Base-by-base conservation (phyloP, 2,113 vertebrate species). In the Microtus ochrogaster region DNA sequence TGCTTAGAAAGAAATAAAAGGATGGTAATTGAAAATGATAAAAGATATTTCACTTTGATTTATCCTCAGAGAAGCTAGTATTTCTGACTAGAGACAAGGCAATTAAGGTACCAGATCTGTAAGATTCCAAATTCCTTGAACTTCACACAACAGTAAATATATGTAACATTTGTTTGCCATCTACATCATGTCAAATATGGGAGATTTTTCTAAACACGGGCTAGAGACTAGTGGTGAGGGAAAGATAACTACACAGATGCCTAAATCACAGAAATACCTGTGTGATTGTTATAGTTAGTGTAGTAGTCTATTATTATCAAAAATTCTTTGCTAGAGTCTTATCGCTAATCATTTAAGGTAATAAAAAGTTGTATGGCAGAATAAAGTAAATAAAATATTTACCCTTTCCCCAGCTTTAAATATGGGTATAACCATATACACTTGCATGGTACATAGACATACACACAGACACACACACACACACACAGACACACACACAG, bases 11-110 rank as follows among this genome's bases (percentile, higher is more conserved):
- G 73, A 24, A 93, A 17, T 82, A 90, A 87, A 65, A 4, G 14
- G 5, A 47, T 14, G 21, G 8, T 77, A 44, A 86, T 0, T 81
- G 36, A 39, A 91, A 89, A 70, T 21, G n/a, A 63, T 26, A 76
- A 89, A 92, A 72, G 5, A 92, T 33, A 76, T 68, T 94, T 77
- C 26, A 77, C 12, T 90, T 81, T 78, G n/a, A 66, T 68, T 97
- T 94, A 33, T 93, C 44, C 70, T 91, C 66, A 82, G 52, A 89
- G 28, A 93, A 33, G 14, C 49, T 26, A 85, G 26, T 86, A 52
- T 73, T 13, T 39, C 12, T 83, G 82, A 52, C 17, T 73, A 76
- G 16, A 66, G 26, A 21, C 26, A 44, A 74, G 65, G 44, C 83
- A 36, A 82, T 61, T 49, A 74, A 74, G 22, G 1, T 86, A 65